These are phyloP conservation scores for Drosophila antonietae DNA, from an alignment of 2,888 invertebrate species.

Conservation along the genomic window DNA sequence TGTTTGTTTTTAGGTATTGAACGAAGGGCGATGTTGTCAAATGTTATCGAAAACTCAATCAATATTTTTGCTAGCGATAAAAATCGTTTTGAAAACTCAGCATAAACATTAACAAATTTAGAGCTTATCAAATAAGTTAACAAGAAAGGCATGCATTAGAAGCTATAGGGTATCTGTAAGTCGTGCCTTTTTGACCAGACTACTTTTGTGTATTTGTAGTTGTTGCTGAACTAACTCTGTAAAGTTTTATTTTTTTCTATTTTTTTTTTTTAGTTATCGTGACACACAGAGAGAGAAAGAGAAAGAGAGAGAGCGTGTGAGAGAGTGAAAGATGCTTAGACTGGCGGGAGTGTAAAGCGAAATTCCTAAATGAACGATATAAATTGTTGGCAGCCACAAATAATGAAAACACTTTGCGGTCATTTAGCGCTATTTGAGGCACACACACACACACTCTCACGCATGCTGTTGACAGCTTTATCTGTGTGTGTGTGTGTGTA, in stretches of 20 bases:
- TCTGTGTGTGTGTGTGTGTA: constrained; percentile 24
- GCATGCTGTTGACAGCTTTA: constrained; percentile 65
- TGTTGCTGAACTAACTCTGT: constrained; percentile 8
- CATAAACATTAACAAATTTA: not conserved
- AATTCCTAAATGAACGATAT: constrained; percentile 83
- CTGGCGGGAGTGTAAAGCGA: constrained; percentile 58
- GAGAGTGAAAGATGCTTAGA: not conserved
- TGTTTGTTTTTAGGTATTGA: too few relatives aligned
- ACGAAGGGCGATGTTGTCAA: not conserved
- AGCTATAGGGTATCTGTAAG: not conserved
- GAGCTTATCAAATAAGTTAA: not conserved
- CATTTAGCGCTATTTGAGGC: constrained; percentile 77
- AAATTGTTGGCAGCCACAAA: constrained; percentile 81
- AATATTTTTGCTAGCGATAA: not conserved
- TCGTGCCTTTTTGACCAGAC: not conserved
- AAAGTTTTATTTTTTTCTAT: constrained; percentile 3
- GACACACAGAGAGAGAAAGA: not conserved
- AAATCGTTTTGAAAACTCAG: not conserved
- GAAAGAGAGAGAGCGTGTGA: not conserved
- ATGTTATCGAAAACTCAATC: not conserved
- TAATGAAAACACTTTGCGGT: constrained; percentile 79
- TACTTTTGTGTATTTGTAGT: constrained; percentile 13
- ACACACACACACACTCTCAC: constrained; percentile 33
- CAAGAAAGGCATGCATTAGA: not conserved
- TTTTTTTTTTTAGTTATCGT: constrained; percentile 7